A percentile compares a stretch with the other conserved stretches of the same genome.
phyloP scores from a whole-genome alignment of 92 coral and sea anemone species.

The Porites evermanni region DNA sequence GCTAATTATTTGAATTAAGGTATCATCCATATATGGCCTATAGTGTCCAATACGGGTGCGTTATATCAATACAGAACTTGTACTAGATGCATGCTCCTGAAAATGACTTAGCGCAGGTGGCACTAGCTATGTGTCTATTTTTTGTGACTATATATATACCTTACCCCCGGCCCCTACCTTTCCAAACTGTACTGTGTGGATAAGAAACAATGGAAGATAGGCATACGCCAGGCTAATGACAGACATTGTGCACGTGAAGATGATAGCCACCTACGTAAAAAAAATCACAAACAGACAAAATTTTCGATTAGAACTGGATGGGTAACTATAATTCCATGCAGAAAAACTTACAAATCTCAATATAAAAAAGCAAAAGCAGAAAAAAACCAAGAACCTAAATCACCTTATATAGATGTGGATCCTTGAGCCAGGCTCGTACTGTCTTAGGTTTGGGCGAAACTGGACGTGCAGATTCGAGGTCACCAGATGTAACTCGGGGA shows the following conservation, averaged over 20 bases:
- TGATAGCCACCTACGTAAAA: neutral
- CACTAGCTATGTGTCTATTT: no score
- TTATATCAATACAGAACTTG: no score
- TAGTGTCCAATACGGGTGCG: no score
- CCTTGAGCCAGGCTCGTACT: constrained; percentile 10
- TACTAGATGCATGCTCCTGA: no score
- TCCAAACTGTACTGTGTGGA: neutral
- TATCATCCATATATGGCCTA: no score
- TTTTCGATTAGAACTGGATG: neutral
- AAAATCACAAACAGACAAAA: neutral
- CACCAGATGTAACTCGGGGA: neutral
- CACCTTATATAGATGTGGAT: neutral
- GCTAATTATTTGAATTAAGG: no score
- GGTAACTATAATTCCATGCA: no score
- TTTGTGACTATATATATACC: no score
- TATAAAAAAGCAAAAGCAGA: no score
- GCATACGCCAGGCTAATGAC: neutral
- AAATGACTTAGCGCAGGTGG: no score
- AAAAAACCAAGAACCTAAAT: neutral
- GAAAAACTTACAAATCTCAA: neutral
- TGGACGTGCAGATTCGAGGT: neutral
- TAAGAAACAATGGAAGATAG: constrained; percentile 20
- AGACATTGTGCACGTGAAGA: neutral
- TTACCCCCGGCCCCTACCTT: neutral
- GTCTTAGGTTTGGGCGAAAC: neutral